A percentile compares a stretch with the other conserved stretches of the same genome.
These are phyloP conservation scores for Microcebus jonahi DNA, from an alignment of 2,113 vertebrate species.

Conservation along the genomic window DNA sequence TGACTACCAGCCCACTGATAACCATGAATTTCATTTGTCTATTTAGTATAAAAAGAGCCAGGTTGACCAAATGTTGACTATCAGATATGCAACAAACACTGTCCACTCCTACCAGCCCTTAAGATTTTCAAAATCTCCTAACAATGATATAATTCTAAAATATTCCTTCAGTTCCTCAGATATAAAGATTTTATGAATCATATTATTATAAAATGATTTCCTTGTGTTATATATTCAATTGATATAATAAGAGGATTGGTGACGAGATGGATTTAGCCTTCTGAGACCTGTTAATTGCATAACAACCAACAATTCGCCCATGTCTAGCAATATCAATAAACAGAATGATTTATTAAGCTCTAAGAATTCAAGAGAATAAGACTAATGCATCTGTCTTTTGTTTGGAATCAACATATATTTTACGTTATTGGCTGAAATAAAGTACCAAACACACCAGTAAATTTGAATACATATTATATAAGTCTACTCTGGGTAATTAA, in stretches of 20 bases:
- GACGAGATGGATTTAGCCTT: not conserved
- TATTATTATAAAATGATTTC: not conserved
- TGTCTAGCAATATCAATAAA: not conserved
- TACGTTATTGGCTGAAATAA: constrained; percentile 53
- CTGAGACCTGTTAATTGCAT: not conserved
- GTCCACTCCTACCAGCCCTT: not conserved
- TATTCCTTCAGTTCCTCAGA: not conserved
- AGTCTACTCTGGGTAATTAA: constrained; percentile 66
- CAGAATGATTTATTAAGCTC: not conserved
- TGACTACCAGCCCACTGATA: not conserved
- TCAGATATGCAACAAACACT: not conserved
- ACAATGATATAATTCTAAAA: not conserved
- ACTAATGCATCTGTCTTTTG: not conserved
- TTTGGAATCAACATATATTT: not conserved
- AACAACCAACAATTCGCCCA: not conserved
- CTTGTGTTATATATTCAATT: not conserved
- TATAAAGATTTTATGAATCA: not conserved
- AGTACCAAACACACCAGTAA: not conserved
- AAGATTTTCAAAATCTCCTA: not conserved
- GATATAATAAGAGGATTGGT: not conserved
- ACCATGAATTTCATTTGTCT: not conserved
- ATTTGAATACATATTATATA: constrained; percentile 66
- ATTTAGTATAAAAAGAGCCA: not conserved
- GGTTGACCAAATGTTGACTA: not conserved
- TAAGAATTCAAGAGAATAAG: not conserved